Percentiles rank a stretch among this genome's conserved stretches.
phyloP scores from a whole-genome alignment of 2,888 invertebrate species.

The Aphelenchoides bicaudatus region DNA sequence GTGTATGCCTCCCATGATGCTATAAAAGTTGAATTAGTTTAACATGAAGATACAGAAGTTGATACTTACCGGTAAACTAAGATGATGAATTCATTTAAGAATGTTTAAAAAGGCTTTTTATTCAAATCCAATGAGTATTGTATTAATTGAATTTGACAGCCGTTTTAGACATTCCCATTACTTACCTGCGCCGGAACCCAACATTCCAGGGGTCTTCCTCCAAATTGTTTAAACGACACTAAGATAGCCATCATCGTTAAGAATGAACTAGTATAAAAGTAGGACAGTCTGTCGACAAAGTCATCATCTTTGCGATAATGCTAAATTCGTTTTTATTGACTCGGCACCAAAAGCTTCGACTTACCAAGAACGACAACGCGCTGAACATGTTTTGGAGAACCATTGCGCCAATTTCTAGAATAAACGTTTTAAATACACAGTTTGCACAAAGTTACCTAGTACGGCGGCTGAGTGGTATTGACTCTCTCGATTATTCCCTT shows the following conservation, averaged over 20 bases:
- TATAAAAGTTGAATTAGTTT: no score
- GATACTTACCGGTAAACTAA: no score
- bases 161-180: no score
- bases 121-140: no score
- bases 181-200: conserved; percentile 38
- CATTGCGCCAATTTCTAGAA: conserved; percentile 60
- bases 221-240: conserved; percentile 60
- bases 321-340: conserved; percentile 22
- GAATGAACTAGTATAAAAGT: conserved; percentile 60
- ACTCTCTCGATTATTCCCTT: conserved; percentile 43
- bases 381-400: conserved; percentile 60
- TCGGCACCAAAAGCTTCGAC: conserved; percentile 56
- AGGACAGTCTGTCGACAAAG: conserved; percentile 59
- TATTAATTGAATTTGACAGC: no score
- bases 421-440: no score
- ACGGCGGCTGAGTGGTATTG: conserved; percentile 43
- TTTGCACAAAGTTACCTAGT: no score
- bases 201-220: conserved; percentile 61
- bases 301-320: conserved; percentile 55
- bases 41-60: no score
- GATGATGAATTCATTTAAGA: no score
- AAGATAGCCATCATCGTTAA: conserved; percentile 61
- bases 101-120: no score
- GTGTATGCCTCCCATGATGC: conserved; percentile 65
- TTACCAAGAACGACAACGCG: conserved; percentile 59